Percentiles rank a stretch among this genome's conserved stretches.
phyloP scores from a whole-genome alignment of 2,888 invertebrate genomes.

The Eilema depressum region DNA sequence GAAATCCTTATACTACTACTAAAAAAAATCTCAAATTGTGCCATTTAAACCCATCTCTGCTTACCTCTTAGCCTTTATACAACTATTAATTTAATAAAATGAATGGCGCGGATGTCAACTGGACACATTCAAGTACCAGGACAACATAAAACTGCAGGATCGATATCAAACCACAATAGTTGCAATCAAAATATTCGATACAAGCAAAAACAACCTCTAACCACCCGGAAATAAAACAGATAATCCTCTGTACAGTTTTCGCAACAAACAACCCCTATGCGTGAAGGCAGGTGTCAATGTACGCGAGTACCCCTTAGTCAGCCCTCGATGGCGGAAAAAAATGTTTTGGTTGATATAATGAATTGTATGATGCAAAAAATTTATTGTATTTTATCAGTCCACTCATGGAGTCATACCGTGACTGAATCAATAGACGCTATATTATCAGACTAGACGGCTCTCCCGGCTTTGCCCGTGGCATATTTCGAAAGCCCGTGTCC shows the following conservation, averaged over 20 bases:
- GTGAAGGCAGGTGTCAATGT: slow-evolving; percentile 43
- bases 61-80: neutral
- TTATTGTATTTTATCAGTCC: neutral
- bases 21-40: too few species aligned
- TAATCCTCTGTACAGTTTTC: neutral
- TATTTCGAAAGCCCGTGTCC: too few species aligned
- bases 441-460: too few species aligned
- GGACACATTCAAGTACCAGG: slow-evolving; percentile 15
- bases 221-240: neutral
- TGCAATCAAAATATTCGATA: slow-evolving; percentile 10
- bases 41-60: neutral
- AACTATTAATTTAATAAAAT: neutral
- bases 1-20: too few species aligned
- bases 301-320: slow-evolving; percentile 25
- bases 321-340: slow-evolving; percentile 29
- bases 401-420: neutral
- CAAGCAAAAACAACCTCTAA: slow-evolving; percentile 1
- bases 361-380: slow-evolving; percentile 39
- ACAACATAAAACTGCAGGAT: slow-evolving; percentile 18
- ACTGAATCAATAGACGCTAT: too few species aligned
- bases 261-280: slow-evolving; percentile 34
- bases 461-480: too few species aligned
- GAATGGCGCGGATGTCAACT: neutral
- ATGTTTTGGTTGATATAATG: slow-evolving; percentile 34
- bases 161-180: slow-evolving; percentile 33